These are phyloP conservation scores for Malacoctenus gilli DNA, from an alignment of 2,797 vertebrate species.

Conservation along the genomic window DNA sequence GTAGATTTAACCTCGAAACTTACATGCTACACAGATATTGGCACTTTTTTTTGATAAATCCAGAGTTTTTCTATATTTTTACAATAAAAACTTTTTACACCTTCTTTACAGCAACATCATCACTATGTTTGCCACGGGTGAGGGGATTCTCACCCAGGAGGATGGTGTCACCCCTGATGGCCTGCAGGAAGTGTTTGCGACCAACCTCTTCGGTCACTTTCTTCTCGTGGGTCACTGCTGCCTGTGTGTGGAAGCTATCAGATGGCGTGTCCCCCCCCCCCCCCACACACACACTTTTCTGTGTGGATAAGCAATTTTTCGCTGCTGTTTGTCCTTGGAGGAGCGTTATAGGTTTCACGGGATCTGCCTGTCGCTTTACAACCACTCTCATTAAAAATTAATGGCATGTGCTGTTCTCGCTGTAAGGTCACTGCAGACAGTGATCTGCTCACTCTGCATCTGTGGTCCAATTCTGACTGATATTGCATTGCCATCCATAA, in stretches of 20 bases:
- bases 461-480: slow-evolving; percentile 11
- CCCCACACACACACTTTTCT: no score
- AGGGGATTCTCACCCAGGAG: slow-evolving; percentile 89
- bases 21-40: no score
- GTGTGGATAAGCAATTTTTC: slow-evolving; percentile 8
- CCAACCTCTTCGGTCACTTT: slow-evolving; percentile 96
- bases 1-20: no score
- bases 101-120: slow-evolving; percentile 79
- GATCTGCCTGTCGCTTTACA: slow-evolving; percentile 63
- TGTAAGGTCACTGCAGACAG: slow-evolving; percentile 49
- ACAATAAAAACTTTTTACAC: no score
- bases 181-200: slow-evolving; percentile 90
- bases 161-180: slow-evolving; percentile 86
- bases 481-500: slow-evolving; percentile 12
- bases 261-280: neutral
- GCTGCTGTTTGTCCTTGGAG: slow-evolving; percentile 39
- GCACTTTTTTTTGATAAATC: no score
- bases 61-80: no score
- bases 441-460: slow-evolving; percentile 41
- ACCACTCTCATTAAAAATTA: slow-evolving; percentile 73
- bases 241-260: no score
- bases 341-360: slow-evolving; percentile 37
- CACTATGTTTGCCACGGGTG: slow-evolving; percentile 89
- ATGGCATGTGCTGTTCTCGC: slow-evolving; percentile 38
- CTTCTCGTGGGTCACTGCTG: slow-evolving; percentile 83